phyloP scores from a whole-genome alignment of 2,888 invertebrate species.

The Coelinius sp. region DNA sequence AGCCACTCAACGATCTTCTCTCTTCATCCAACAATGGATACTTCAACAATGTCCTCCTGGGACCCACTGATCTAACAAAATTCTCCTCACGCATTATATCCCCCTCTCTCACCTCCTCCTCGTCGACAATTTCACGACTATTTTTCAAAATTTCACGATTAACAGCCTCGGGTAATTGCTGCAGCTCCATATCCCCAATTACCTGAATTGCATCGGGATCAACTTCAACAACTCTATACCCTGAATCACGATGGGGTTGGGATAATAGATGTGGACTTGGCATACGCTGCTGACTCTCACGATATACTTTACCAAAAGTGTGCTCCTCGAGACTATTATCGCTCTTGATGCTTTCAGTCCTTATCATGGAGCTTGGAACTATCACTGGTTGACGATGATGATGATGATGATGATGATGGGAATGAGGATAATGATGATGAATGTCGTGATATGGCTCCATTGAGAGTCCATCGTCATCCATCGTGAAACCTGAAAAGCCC shows the following conservation, averaged over 20 bases:
- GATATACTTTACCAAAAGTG: slow-evolving; percentile 44
- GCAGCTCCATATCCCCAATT: slow-evolving; percentile 55
- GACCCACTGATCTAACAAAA: slow-evolving; percentile 24
- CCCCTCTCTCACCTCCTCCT: slow-evolving; percentile 49
- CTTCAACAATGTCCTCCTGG: slow-evolving; percentile 37
- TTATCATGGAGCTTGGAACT: slow-evolving; percentile 36
- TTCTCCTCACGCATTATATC: slow-evolving; percentile 46
- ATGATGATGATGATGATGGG: slow-evolving; percentile 40
- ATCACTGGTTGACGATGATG: slow-evolving; percentile 42
- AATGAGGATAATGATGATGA: slow-evolving; percentile 43
- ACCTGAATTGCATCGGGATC: slow-evolving; percentile 60
- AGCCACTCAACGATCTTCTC: slow-evolving; percentile 53
- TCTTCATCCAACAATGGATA: slow-evolving; percentile 52
- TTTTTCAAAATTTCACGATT: slow-evolving; percentile 60
- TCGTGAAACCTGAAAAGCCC: slow-evolving; percentile 58
- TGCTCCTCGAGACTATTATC: slow-evolving; percentile 58
- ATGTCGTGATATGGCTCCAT: slow-evolving; percentile 49
- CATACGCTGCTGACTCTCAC: slow-evolving; percentile 44
- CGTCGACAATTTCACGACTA: slow-evolving; percentile 59
- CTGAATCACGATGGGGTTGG: slow-evolving; percentile 39
- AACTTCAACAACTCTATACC: slow-evolving; percentile 52
- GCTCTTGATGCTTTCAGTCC: slow-evolving; percentile 54
- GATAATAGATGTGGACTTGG: slow-evolving; percentile 38
- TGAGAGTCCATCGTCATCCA: slow-evolving; percentile 57
- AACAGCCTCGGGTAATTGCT: slow-evolving; percentile 59